Evolutionary conservation across 2,888 invertebrate species (phyloP).

Genomic region (Lasiommata megera): DNA sequence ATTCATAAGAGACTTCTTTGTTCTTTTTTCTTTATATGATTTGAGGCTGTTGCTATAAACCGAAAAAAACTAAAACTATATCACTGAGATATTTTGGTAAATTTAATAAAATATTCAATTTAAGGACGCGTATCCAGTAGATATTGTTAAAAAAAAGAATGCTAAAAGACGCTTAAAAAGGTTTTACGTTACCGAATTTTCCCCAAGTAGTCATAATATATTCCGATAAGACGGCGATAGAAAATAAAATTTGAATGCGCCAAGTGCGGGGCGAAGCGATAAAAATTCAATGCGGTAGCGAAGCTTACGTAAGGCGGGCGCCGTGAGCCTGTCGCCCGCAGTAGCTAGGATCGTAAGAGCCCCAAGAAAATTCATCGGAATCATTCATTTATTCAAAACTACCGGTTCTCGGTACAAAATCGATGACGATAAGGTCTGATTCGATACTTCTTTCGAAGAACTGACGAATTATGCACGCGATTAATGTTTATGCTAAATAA

Average conservation of each 20-base stretch:
- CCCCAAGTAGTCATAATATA: conserved; percentile 33
- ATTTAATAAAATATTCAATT: not conserved
- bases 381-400: conserved; percentile 20
- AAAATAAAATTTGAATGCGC: conserved; percentile 51
- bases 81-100: no score
- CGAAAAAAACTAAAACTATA: no score
- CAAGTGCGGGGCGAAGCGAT: conserved; percentile 42
- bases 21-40: not conserved
- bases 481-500: not conserved
- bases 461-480: conserved; percentile 12
- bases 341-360: not conserved
- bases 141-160: not conserved
- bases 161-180: conserved; percentile 1
- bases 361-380: conserved; percentile 14
- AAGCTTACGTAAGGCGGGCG: conserved; percentile 54
- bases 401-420: conserved; percentile 6
- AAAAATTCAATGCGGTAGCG: conserved; percentile 56
- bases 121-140: not conserved
- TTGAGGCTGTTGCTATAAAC: not conserved
- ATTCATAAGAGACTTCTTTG: not conserved
- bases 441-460: conserved; percentile 14
- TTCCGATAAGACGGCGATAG: conserved; percentile 42
- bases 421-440: conserved; percentile 7
- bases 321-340: not conserved
- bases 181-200: conserved; percentile 28